Evolutionary conservation across 1,140 invertebrate species (phyloP).

Genomic region (Achatina immaculata): DNA sequence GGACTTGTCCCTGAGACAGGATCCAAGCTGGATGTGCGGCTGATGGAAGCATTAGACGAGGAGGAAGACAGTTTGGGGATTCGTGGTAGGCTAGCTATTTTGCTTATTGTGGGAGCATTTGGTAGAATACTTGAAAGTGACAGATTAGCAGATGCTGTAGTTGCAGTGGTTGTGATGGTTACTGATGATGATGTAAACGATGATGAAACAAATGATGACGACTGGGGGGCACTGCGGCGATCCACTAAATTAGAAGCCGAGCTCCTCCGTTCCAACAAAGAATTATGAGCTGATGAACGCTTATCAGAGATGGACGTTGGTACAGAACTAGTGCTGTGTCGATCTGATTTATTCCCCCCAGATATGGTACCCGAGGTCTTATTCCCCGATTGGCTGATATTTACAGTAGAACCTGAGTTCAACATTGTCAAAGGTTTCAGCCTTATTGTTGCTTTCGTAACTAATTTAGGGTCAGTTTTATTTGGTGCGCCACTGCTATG

Average conservation of each 20-base stretch:
- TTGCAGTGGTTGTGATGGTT: constrained; percentile 42
- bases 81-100: constrained; percentile 58
- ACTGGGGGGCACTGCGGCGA: constrained; percentile 27
- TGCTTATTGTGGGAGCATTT: constrained; percentile 58
- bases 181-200: neutral
- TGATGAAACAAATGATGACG: neutral
- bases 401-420: constrained; percentile 53
- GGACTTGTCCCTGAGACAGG: constrained; percentile 18
- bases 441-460: constrained; percentile 68
- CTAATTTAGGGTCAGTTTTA: constrained; percentile 65
- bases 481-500: constrained; percentile 47
- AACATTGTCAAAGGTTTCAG: constrained; percentile 67
- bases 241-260: constrained; percentile 27
- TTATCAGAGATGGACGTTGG: constrained; percentile 31
- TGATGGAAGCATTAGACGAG: constrained; percentile 37
- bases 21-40: constrained; percentile 35
- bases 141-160: constrained; percentile 41
- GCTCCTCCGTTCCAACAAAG: constrained; percentile 8
- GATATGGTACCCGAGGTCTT: constrained; percentile 26
- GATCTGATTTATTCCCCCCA: constrained; percentile 18
- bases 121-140: constrained; percentile 56
- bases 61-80: constrained; percentile 57
- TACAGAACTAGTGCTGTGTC: constrained; percentile 28
- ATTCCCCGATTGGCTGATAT: constrained; percentile 43
- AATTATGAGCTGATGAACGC: constrained; percentile 19